phyloP scores from a whole-genome alignment of 2,113 vertebrate genomes.

The Phalacrocorax brasilianus region DNA sequence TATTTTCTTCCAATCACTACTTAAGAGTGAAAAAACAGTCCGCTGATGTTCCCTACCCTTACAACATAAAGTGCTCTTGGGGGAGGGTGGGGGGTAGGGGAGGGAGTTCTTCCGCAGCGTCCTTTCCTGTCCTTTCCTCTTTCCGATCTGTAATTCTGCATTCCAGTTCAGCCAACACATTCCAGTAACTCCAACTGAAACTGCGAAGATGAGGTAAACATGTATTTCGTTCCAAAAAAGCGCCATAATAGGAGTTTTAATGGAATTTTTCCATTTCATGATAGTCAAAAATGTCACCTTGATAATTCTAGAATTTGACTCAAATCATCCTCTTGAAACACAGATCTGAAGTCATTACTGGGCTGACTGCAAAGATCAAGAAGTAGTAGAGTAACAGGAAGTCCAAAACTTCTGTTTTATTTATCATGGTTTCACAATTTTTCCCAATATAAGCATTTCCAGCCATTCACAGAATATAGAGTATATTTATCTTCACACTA shows the following conservation, averaged over 20 bases:
- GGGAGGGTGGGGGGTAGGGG: no score
- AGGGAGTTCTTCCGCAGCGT: not conserved
- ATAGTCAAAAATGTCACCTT: not conserved
- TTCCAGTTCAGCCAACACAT: not conserved
- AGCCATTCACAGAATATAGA: not conserved
- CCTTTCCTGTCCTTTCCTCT: not conserved
- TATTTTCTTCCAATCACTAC: not conserved
- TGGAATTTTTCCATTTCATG: not conserved
- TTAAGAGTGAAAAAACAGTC: not conserved
- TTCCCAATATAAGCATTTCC: not conserved
- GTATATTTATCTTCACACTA: not conserved
- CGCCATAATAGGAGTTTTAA: not conserved
- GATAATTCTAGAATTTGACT: not conserved
- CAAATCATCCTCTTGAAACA: not conserved
- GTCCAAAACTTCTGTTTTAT: not conserved
- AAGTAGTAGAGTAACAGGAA: not conserved
- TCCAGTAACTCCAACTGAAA: not conserved
- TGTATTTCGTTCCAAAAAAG: not conserved
- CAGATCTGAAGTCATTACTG: not conserved
- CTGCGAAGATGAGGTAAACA: not conserved
- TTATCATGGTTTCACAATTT: not conserved
- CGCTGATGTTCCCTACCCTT: not conserved
- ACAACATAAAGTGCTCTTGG: not conserved
- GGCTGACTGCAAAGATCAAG: not conserved
- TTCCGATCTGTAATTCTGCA: not conserved